phyloP scores from a whole-genome alignment of 2,888 invertebrate genomes.

The Drosophila mercatorum region DNA sequence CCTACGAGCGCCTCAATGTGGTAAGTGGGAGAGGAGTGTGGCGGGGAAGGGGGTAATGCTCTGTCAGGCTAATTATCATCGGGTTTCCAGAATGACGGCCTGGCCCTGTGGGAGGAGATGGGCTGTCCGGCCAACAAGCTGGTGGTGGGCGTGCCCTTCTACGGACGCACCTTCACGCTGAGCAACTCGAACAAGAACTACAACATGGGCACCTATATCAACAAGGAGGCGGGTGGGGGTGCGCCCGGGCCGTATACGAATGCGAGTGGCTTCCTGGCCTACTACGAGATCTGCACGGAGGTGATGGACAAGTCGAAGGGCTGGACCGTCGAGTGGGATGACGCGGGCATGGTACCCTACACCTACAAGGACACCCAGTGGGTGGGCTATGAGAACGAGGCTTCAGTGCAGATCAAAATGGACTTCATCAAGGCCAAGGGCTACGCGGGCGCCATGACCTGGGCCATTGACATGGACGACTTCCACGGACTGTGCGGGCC shows the following conservation, averaged over 20 bases:
- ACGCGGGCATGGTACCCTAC: constrained; percentile 92
- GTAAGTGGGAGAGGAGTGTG: constrained; percentile 85
- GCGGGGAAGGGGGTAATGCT: no score
- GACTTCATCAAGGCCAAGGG: constrained; percentile 93
- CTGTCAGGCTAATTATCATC: background rate
- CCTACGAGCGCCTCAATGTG: constrained; percentile 95
- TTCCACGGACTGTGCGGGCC: constrained; percentile 93
- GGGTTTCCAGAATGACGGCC: constrained; percentile 91
- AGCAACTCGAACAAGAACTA: constrained; percentile 93
- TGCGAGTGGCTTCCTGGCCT: constrained; percentile 94
- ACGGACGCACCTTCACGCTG: constrained; percentile 93
- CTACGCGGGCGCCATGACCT: constrained; percentile 95
- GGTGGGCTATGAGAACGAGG: constrained; percentile 91
- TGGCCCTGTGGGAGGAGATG: constrained; percentile 94
- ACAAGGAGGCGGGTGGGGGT: constrained; percentile 95
- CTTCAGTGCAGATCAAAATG: constrained; percentile 94
- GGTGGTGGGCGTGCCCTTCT: constrained; percentile 95
- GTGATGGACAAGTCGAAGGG: constrained; percentile 88
- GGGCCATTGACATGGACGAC: constrained; percentile 96
- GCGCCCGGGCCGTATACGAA: constrained; percentile 93
- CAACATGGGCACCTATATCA: constrained; percentile 93
- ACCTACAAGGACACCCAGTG: constrained; percentile 94
- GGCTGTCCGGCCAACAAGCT: constrained; percentile 95
- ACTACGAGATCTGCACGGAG: constrained; percentile 93
- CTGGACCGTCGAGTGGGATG: constrained; percentile 95